phyloP scores from a whole-genome alignment of 2,797 vertebrate genomes.

The Microctenopoma steveboyesi region DNA sequence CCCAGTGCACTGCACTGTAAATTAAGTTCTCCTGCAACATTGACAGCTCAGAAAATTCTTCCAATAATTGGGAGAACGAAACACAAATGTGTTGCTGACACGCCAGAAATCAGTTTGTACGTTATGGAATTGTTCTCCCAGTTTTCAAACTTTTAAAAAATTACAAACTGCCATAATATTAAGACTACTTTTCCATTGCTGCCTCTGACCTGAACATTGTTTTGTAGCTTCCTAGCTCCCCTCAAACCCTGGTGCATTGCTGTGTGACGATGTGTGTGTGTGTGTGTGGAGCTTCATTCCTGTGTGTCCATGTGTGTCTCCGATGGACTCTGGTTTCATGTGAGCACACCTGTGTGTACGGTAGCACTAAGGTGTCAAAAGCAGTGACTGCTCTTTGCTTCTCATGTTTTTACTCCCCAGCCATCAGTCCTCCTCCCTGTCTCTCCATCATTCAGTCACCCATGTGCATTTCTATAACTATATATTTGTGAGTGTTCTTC shows the following conservation, averaged over 20 bases:
- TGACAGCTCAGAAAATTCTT: slow-evolving; percentile 15
- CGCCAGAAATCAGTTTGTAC: not conserved
- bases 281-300: slow-evolving; percentile 14
- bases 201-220: slow-evolving; percentile 1
- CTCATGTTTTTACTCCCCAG: slow-evolving; percentile 10
- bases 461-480: not conserved
- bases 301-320: slow-evolving; percentile 3
- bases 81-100: not conserved
- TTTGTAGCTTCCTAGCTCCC: slow-evolving; percentile 34
- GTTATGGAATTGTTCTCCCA: not conserved
- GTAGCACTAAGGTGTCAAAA: slow-evolving; percentile 50
- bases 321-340: slow-evolving; percentile 50
- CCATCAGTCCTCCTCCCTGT: slow-evolving; percentile 16
- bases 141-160: not conserved
- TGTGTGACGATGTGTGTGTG: slow-evolving; percentile 23
- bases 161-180: not conserved
- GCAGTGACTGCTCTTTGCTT: slow-evolving; percentile 25
- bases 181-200: not conserved
- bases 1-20: not conserved
- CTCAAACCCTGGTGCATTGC: slow-evolving; percentile 42
- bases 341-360: slow-evolving; percentile 48
- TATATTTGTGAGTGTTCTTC: not conserved
- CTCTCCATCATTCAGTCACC: slow-evolving; percentile 19
- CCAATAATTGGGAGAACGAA: slow-evolving; percentile 4
- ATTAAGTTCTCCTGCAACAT: not conserved